These are phyloP conservation scores for Scomber japonicus DNA, from an alignment of 2,113 vertebrate species.

Conservation along the genomic window DNA sequence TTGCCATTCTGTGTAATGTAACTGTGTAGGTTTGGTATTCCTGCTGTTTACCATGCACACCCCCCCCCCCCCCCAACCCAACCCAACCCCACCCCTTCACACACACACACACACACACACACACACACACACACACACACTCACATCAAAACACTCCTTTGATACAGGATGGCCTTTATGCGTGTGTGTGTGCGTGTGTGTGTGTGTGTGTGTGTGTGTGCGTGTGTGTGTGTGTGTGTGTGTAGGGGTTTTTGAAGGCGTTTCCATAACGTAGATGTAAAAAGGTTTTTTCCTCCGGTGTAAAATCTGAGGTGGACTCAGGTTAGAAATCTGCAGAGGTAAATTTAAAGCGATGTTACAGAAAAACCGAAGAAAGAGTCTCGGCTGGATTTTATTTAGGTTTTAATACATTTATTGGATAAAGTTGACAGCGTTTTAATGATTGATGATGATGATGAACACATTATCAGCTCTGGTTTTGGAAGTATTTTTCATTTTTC, in stretches of 20 bases:
- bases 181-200: neutral
- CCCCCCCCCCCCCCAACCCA: neutral
- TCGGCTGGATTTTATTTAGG: too few relatives aligned
- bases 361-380: too few relatives aligned
- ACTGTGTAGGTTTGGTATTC: slow-evolving; percentile 51
- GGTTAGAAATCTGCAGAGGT: neutral
- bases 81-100: neutral
- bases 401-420: too few relatives aligned
- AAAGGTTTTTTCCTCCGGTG: slow-evolving; percentile 15
- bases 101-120: neutral
- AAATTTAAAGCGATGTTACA: too few relatives aligned
- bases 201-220: slow-evolving; percentile 11
- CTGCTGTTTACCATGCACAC: slow-evolving; percentile 43
- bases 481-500: neutral
- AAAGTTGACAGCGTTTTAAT: too few relatives aligned
- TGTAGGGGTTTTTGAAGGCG: slow-evolving; percentile 1
- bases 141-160: slow-evolving; percentile 48
- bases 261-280: slow-evolving; percentile 54
- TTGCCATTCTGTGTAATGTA: slow-evolving; percentile 19
- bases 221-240: slow-evolving; percentile 10
- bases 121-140: slow-evolving; percentile 43
- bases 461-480: too few relatives aligned
- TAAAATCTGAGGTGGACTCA: slow-evolving; percentile 38
- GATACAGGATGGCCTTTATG: slow-evolving; percentile 51
- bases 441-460: too few relatives aligned